phyloP scores from a whole-genome alignment of 2,888 invertebrate species.

The Cephus rjabovi region DNA sequence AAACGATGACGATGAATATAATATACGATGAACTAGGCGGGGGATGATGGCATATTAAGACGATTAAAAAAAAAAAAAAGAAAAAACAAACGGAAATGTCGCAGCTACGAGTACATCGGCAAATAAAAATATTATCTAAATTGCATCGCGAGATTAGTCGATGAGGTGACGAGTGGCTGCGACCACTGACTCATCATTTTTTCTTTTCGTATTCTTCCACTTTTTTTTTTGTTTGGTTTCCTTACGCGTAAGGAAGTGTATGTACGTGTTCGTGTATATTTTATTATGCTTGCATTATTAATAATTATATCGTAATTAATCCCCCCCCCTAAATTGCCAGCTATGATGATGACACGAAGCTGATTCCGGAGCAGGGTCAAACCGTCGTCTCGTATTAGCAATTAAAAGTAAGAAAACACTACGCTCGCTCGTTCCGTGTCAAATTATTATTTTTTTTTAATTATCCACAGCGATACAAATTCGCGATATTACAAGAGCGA shows the following conservation, averaged over 20 bases:
- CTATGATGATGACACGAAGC: slow-evolving; percentile 22
- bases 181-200: background rate
- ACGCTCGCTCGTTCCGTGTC: background rate
- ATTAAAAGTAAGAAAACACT: background rate
- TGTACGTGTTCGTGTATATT: slow-evolving; percentile 20
- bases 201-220: slow-evolving; percentile 2
- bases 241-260: slow-evolving; percentile 11
- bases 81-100: background rate
- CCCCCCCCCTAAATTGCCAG: slow-evolving; percentile 16
- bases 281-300: slow-evolving; percentile 22
- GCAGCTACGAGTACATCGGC: background rate
- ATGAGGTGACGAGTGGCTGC: background rate
- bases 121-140: background rate
- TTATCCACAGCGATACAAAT: background rate
- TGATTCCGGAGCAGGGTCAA: slow-evolving; percentile 22
- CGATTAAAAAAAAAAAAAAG: slow-evolving; percentile 11
- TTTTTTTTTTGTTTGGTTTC: slow-evolving; percentile 15
- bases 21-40: slow-evolving; percentile 6
- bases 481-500: background rate
- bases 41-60: slow-evolving; percentile 16
- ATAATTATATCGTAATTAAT: slow-evolving; percentile 28
- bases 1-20: slow-evolving; percentile 7
- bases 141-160: background rate
- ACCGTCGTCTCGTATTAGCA: background rate
- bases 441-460: background rate